Conservation (phyloP, 2,888 invertebrate genomes). For the Nomada ruficornis region DNA sequence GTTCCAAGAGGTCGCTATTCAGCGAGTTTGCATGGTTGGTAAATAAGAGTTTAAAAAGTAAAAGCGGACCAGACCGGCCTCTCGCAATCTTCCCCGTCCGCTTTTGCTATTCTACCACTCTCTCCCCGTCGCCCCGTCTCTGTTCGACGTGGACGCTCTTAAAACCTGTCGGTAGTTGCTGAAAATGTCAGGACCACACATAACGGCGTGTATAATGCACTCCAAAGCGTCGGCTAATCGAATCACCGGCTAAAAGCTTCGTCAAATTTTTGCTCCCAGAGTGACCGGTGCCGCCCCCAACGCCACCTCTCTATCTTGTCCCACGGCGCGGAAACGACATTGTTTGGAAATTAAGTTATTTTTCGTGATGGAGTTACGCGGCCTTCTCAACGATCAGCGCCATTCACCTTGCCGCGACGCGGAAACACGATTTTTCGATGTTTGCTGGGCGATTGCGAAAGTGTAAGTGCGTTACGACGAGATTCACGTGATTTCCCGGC, state of each 20-base stretch:
- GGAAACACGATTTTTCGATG: neutral
- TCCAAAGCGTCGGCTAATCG: slow-evolving; percentile 78
- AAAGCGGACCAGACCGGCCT: slow-evolving; percentile 40
- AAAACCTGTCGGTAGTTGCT: slow-evolving; percentile 66
- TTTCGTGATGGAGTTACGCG: slow-evolving; percentile 71
- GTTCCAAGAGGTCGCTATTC: slow-evolving; percentile 66
- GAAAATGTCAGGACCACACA: slow-evolving; percentile 78
- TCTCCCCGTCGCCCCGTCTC: slow-evolving; percentile 15
- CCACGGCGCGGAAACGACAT: slow-evolving; percentile 70
- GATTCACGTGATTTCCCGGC: neutral
- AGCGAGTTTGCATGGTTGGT: slow-evolving; percentile 65
- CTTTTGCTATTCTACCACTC: slow-evolving; percentile 1
- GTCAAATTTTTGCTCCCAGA: slow-evolving; percentile 76
- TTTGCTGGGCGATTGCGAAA: neutral
- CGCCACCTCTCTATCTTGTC: neutral
- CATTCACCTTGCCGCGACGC: neutral
- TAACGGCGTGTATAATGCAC: slow-evolving; percentile 76
- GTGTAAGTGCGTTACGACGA: neutral
- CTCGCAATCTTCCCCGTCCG: slow-evolving; percentile 23
- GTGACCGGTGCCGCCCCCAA: slow-evolving; percentile 58
- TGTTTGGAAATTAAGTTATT: slow-evolving; percentile 80
- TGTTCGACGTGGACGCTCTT: slow-evolving; percentile 46
- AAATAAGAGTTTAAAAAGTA: slow-evolving; percentile 60
- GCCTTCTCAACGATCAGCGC: slow-evolving; percentile 19
- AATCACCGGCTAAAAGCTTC: slow-evolving; percentile 80